A percentile compares a stretch with the other conserved stretches of the same genome.
Conservation (phyloP, 2,113 vertebrate genomes). For the Cairina moschata region DNA sequence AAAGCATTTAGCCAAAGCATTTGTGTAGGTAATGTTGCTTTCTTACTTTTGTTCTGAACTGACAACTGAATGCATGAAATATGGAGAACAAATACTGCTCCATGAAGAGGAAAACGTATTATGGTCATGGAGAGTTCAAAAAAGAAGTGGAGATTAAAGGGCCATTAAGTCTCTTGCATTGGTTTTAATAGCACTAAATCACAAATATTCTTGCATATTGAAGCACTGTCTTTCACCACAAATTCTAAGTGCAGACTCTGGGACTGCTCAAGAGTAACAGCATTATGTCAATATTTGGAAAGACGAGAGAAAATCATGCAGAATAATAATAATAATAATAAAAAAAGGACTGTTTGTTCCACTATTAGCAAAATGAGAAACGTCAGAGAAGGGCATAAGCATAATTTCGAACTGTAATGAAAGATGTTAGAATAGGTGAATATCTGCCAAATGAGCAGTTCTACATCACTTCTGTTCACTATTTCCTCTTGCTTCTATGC, state of each 20-base stretch:
- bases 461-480: neutral
- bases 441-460: neutral
- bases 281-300: neutral
- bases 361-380: neutral
- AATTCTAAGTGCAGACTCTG: neutral
- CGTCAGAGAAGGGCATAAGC: neutral
- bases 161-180: neutral
- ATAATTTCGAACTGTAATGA: no score
- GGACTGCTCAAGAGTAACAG: neutral
- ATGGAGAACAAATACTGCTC: neutral
- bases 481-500: neutral
- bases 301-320: neutral
- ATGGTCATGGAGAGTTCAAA: neutral
- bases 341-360: neutral
- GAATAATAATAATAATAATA: neutral
- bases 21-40: neutral
- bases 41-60: neutral
- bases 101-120: neutral
- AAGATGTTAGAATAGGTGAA: neutral
- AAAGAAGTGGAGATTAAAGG: neutral
- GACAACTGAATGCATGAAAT: neutral
- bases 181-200: neutral
- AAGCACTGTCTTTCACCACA: neutral
- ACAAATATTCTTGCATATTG: neutral
- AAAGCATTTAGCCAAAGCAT: conserved; percentile 40